Conservation (phyloP, 2,888 invertebrate species). For the Clunio marinus region DNA sequence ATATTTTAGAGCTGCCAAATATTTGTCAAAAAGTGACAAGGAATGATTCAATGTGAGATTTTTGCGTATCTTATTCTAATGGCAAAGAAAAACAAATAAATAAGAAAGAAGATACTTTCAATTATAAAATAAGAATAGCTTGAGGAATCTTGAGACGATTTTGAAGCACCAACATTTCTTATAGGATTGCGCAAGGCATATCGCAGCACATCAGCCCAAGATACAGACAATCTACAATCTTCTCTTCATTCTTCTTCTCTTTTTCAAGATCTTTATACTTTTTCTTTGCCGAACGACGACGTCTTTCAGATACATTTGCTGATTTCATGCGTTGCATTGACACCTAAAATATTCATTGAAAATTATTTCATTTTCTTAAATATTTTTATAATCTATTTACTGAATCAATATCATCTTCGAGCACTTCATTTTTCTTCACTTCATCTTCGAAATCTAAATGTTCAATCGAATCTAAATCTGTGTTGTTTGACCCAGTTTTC, state of each 20-base stretch:
- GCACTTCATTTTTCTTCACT: not conserved
- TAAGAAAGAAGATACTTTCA: not conserved
- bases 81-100: not conserved
- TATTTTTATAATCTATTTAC: not conserved
- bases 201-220: constrained; percentile 51
- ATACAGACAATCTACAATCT: constrained; percentile 50
- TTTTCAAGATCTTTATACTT: constrained; percentile 35
- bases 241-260: constrained; percentile 46
- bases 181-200: constrained; percentile 48
- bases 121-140: not conserved
- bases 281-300: constrained; percentile 20
- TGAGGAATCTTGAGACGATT: not conserved
- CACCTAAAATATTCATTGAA: constrained; percentile 1
- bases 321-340: constrained; percentile 25
- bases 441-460: constrained; percentile 37
- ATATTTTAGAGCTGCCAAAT: too few species aligned
- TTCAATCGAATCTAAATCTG: constrained; percentile 40
- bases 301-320: constrained; percentile 6
- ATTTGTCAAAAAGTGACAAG: not conserved
- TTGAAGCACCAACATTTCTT: constrained; percentile 38
- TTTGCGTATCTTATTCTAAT: constrained; percentile 8
- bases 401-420: constrained; percentile 38
- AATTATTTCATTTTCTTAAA: too few species aligned
- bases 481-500: constrained; percentile 34
- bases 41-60: constrained; percentile 17